Evolutionary conservation across 1,140 invertebrate species (phyloP).

Genomic region (Drosophila lacertosa): DNA sequence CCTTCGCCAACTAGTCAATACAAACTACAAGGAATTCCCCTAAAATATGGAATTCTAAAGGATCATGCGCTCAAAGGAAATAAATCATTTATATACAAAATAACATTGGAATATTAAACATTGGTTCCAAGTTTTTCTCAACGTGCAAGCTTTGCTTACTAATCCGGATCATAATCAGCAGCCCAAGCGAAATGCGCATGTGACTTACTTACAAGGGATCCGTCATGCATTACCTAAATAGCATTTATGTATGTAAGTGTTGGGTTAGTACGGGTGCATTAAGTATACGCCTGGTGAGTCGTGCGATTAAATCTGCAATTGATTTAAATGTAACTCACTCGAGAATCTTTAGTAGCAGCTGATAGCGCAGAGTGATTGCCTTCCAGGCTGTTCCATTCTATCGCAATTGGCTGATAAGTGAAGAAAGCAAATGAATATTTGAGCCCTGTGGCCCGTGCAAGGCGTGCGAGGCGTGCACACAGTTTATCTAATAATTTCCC

Average conservation of each 20-base stretch:
- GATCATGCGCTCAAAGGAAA: no score
- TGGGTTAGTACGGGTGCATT: neutral
- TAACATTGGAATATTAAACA: no score
- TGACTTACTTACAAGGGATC: neutral
- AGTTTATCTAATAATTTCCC: conserved; percentile 20
- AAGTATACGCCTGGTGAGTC: conserved; percentile 11
- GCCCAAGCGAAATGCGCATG: neutral
- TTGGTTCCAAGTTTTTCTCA: no score
- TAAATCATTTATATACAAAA: no score
- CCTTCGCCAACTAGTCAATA: no score
- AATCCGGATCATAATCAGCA: neutral
- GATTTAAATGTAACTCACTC: conserved; percentile 1
- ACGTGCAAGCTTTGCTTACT: neutral
- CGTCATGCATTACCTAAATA: conserved; percentile 11
- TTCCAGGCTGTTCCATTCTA: conserved; percentile 37
- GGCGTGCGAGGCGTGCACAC: neutral
- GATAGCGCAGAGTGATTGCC: conserved; percentile 8
- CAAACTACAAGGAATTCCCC: no score
- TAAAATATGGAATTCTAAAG: no score
- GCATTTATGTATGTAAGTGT: neutral
- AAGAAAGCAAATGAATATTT: neutral
- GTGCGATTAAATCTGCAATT: neutral
- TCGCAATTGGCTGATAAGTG: conserved; percentile 24
- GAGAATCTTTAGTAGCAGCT: conserved; percentile 26
- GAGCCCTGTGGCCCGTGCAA: neutral